A percentile compares a stretch with the other conserved stretches of the same genome.
Conservation (phyloP, 2,113 vertebrate species). For the Corynorhinus townsendii region DNA sequence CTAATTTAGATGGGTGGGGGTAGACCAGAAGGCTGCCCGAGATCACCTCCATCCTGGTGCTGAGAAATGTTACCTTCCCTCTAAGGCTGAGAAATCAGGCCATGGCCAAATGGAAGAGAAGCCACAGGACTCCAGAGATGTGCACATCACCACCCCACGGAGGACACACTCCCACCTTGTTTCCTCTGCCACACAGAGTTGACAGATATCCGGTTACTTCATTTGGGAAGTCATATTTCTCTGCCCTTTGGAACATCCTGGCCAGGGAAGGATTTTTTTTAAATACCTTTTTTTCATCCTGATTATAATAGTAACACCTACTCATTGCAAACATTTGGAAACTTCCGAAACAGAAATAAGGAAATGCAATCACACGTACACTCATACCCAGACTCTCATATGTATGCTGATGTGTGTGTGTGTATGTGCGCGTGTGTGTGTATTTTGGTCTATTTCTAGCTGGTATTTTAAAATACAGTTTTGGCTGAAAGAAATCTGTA, state of each 20-base stretch:
- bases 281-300: neutral
- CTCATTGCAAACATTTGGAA: neutral
- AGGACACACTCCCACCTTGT: neutral
- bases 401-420: neutral
- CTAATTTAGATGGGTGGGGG: neutral
- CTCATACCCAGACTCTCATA: neutral
- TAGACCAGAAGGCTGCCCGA: neutral
- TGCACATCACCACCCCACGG: neutral
- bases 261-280: neutral
- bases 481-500: neutral
- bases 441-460: neutral
- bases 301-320: neutral
- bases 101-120: neutral
- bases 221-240: neutral
- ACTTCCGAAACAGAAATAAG: conserved; percentile 37
- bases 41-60: neutral
- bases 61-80: neutral
- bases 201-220: conserved; percentile 11
- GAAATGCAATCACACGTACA: neutral
- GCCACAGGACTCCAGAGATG: neutral
- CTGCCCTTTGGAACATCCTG: conserved; percentile 32
- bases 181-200: neutral
- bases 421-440: neutral
- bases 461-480: neutral
- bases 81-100: neutral